Evolutionary conservation across 2,888 invertebrate species (phyloP).

Genomic region (Callimorpha dominula): DNA sequence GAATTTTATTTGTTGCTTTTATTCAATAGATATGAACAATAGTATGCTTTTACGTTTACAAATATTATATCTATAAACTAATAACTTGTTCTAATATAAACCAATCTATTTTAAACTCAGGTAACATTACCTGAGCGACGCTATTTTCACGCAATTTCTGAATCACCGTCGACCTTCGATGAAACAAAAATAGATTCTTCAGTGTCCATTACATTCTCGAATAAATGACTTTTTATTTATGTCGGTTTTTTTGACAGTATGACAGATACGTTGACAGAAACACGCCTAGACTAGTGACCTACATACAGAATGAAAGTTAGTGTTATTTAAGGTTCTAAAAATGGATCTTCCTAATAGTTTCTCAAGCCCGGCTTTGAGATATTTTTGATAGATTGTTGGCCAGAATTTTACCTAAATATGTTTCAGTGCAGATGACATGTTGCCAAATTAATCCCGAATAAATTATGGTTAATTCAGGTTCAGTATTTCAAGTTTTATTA

Average conservation of each 20-base stretch:
- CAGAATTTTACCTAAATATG: too few relatives aligned
- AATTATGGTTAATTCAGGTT: too few relatives aligned
- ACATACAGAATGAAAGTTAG: conserved; percentile 32
- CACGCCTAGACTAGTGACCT: conserved; percentile 39
- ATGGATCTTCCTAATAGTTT: too few relatives aligned
- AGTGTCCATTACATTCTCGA: conserved; percentile 30
- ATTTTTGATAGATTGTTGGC: too few relatives aligned
- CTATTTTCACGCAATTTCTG: conserved; percentile 33
- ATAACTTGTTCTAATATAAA: neutral
- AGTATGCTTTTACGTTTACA: neutral
- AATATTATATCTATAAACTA: neutral
- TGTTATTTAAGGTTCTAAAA: neutral
- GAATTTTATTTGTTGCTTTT: neutral
- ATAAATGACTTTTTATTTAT: conserved; percentile 50
- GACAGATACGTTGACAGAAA: conserved; percentile 42
- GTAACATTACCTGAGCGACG: conserved; percentile 41
- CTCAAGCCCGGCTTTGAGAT: too few relatives aligned
- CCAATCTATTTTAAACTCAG: conserved; percentile 25
- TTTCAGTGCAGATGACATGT: too few relatives aligned
- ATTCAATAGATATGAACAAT: neutral
- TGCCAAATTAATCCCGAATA: too few relatives aligned
- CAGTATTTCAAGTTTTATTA: too few relatives aligned
- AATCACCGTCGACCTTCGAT: conserved; percentile 44
- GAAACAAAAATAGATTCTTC: conserved; percentile 39
- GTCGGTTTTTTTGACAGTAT: conserved; percentile 45